phyloP scores from a whole-genome alignment of 2,888 invertebrate genomes.

The Spodoptera exigua region DNA sequence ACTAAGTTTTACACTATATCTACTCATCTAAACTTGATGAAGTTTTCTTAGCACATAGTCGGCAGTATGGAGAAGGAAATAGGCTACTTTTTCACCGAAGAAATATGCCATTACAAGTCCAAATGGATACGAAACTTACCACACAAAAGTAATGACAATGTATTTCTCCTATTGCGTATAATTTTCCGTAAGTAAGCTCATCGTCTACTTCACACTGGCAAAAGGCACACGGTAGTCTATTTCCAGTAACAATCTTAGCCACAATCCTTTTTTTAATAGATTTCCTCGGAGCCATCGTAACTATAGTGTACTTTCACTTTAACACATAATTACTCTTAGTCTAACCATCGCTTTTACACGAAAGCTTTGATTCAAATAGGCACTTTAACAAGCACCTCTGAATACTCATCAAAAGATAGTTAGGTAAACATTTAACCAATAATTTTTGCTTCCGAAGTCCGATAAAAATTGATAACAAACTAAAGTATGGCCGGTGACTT shows the following conservation, averaged over 20 bases:
- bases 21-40: too few relatives aligned
- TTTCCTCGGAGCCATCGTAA: conserved; percentile 61
- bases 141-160: conserved; percentile 93
- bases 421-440: too few relatives aligned
- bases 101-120: too few relatives aligned
- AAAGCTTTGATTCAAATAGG: background rate
- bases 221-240: conserved; percentile 84
- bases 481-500: too few relatives aligned
- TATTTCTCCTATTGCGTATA: conserved; percentile 88
- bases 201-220: conserved; percentile 86
- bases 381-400: background rate
- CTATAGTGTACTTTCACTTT: background rate
- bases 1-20: too few relatives aligned
- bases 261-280: conserved; percentile 48
- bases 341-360: background rate
- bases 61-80: too few relatives aligned
- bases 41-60: too few relatives aligned
- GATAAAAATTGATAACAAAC: too few relatives aligned
- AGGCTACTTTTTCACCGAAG: too few relatives aligned
- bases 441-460: too few relatives aligned
- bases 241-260: conserved; percentile 74
- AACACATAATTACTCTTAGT: background rate
- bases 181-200: conserved; percentile 88
- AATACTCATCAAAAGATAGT: too few relatives aligned
- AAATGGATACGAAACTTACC: conserved; percentile 83